Conservation (phyloP, 2,113 vertebrate genomes). For the Thomomys bottae region DNA sequence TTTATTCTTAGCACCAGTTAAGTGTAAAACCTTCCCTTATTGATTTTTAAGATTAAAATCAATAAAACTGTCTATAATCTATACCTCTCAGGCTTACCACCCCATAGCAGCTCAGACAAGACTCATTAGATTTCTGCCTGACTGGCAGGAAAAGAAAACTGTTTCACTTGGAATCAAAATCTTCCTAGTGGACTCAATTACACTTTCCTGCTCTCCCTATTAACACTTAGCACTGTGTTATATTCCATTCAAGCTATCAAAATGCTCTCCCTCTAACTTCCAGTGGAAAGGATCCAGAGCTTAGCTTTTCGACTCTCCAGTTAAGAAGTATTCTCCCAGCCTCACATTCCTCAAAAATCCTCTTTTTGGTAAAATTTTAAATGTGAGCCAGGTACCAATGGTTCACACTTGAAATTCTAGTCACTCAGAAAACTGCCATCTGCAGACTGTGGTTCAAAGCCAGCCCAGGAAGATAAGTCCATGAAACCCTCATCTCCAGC, state of each 20-base stretch:
- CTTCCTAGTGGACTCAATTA: constrained; percentile 83
- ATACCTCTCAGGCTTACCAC: constrained; percentile 83
- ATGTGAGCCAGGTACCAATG: neutral
- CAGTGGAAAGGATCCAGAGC: constrained; percentile 61
- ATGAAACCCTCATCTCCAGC: too few relatives aligned
- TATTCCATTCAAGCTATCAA: constrained; percentile 83
- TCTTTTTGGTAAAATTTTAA: constrained; percentile 68
- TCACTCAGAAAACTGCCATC: too few relatives aligned
- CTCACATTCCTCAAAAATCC: constrained; percentile 75
- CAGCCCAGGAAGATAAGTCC: too few relatives aligned
- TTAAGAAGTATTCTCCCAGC: constrained; percentile 75
- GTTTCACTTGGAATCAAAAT: constrained; percentile 86
- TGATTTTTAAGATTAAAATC: constrained; percentile 88
- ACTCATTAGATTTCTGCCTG: constrained; percentile 89
- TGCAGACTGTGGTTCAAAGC: too few relatives aligned
- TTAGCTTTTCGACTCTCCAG: constrained; percentile 75
- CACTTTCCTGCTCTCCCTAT: constrained; percentile 82
- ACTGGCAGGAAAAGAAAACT: constrained; percentile 85
- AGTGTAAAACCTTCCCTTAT: constrained; percentile 86
- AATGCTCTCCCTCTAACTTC: constrained; percentile 81
- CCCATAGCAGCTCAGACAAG: constrained; percentile 84
- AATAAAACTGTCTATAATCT: constrained; percentile 85
- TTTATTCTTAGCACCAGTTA: constrained; percentile 85
- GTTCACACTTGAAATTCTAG: too few relatives aligned
- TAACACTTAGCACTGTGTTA: constrained; percentile 83